Base-by-base conservation (phyloP, 2,888 invertebrate species). In the Cerastoderma edule region DNA sequence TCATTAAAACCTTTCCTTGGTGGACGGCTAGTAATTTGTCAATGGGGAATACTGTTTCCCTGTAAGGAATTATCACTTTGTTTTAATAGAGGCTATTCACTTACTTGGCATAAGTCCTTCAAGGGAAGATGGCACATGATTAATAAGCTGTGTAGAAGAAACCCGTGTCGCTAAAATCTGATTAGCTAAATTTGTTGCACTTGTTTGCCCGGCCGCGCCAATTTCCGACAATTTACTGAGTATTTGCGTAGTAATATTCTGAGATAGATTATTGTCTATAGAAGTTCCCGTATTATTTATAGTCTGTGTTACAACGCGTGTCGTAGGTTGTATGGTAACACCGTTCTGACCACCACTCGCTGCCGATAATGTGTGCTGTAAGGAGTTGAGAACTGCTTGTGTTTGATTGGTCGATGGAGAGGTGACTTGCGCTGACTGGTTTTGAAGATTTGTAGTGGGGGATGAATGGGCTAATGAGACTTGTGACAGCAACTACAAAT, bases 81-180 rank as follows among this genome's bases (percentile, higher is more conserved):
- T n/a, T n/a, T n/a, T n/a, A n/a, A n/a, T n/a, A n/a, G n/a, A n/a
- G n/a, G n/a, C n/a, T n/a, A n/a, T 27, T 44, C 30, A 87, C 89
- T 85, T 83, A 91, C 91, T 89, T 77, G 91, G 91, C 76, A 91
- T 83, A 28, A 91, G 84, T 63, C 90, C 89, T 74, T 81, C 81
- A 10, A 81, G 56, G 13, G 81, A 81, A 22, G 81, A 76, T 78
- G 81, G 81, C 71, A 81, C 81, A 76, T 81, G 81, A 50, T 81
- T 81, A 22, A 81, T 75, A n/a, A 81, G 73, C 46, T 81, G 81
- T 48, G 81, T 81, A 24, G 81, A 81, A 10, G 81, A 76, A 19
- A 81, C 75, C 46, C 78, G 63, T 65, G 81, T 81, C 2, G 81
- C 81, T 53, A 81, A 46, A 44, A 81, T 81, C 66, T 81, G 81